Percentiles rank a stretch among this genome's conserved stretches.
phyloP scores from a whole-genome alignment of 1,140 invertebrate species.

The Littorina saxatilis region DNA sequence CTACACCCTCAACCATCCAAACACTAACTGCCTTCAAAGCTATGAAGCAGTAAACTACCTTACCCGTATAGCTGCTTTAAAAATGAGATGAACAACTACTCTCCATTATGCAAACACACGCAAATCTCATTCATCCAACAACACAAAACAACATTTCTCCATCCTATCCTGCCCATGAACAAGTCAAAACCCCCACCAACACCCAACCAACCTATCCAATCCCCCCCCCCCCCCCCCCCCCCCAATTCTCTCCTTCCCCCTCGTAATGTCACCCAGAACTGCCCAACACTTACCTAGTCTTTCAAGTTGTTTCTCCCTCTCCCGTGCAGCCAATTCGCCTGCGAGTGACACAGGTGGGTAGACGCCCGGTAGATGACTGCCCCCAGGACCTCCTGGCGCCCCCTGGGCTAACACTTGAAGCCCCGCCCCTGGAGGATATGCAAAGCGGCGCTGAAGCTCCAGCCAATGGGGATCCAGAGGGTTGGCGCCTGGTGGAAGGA shows the following conservation, averaged over 20 bases:
- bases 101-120: too few relatives aligned
- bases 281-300: constrained; percentile 62
- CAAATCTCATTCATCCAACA: too few relatives aligned
- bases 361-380: constrained; percentile 80
- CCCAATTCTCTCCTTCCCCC: neutral
- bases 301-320: constrained; percentile 89
- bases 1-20: too few relatives aligned
- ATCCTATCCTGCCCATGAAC: too few relatives aligned
- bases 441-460: constrained; percentile 87
- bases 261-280: neutral
- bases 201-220: too few relatives aligned
- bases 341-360: constrained; percentile 78
- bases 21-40: too few relatives aligned
- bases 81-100: too few relatives aligned
- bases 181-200: too few relatives aligned
- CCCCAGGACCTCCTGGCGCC: constrained; percentile 57
- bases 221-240: neutral
- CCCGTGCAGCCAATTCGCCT: constrained; percentile 85
- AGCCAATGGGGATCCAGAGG: constrained; percentile 91
- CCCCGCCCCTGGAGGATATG: constrained; percentile 51
- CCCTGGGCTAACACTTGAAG: constrained; percentile 39
- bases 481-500: constrained; percentile 64
- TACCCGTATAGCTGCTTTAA: too few relatives aligned
- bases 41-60: too few relatives aligned
- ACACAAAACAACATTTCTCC: too few relatives aligned